Base-by-base conservation (phyloP, 2,113 vertebrate species). In the Dasyprocta punctata region DNA sequence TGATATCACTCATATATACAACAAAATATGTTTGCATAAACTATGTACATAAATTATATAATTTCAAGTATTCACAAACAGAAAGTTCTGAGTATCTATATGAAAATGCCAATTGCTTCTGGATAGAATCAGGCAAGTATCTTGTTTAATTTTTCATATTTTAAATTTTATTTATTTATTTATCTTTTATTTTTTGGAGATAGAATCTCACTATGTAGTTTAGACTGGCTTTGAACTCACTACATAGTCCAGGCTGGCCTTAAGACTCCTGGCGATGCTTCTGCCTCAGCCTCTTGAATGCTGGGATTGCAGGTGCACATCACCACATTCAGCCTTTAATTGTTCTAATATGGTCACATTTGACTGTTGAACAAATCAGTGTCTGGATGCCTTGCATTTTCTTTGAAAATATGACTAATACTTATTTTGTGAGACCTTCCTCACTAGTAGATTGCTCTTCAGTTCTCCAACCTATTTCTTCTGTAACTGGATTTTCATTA, bases 401-500 rank as follows among this genome's bases (percentile, higher is more conserved):
- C 69, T 77, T 87, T 85, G 58, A 33, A 80, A 86, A 65, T 52
- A 67, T 20, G 17, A 65, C 30, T 82, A 28, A 11, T 56, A 24
- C 20, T 60, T 49, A 16, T 26, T 26, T 20, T 65, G 7, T 58
- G 30, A 92, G 61, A 58, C 47, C 17, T 47, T 89, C 13, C 28
- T 52, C 13, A 44, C 8, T 49, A n/a, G 80, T 13, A 96, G 38
- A 84, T 24, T 36, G 69, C 63, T 95, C 88, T 56, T 49, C 12
- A 75, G n/a, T 30, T 24, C 38, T 41, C 54, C 19, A 90, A 67
- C n/a, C 44, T 52, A 30, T n/a, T 89, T 93, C 30, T 1, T 63
- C 90, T 91, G 63, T 60, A 87, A 30, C 87, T 97, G 87, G 71
- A 58, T 97, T 92, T 82, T 96, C 92, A 96, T 95, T 97, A 95